Base-by-base conservation (phyloP, 92 coral and sea anemone genomes). In the Epizoanthus stellaris region DNA sequence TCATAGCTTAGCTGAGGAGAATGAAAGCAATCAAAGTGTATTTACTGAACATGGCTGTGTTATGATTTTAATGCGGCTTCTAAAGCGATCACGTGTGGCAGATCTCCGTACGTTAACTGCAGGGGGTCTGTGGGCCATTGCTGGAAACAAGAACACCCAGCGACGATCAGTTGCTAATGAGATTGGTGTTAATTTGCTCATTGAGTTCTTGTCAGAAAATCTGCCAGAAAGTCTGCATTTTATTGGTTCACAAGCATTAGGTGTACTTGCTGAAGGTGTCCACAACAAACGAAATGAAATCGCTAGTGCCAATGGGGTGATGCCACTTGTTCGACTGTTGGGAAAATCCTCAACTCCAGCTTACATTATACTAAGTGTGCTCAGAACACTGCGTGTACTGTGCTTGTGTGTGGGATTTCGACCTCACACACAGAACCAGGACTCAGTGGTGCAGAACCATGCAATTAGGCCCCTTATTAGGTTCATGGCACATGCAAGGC, bases 41-140 rank as follows among this genome's bases (percentile, higher is more conserved):
- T 85, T 96, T 19, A 93, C 95, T 3, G 94, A 93, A 42, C 92
- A 95, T 68, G 99, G 99, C 59, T 94, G 99, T 43, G 99, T 96
- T 5, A 91, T 94, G 99, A 90, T 90, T 82, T 66, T 96, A 58
- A 96, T 93, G 95, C 87, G 95, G 70, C 77, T 95, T 76, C 85
- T 96, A 13, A 95, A 93, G 73, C 93, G 96, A 8, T 90, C 99
- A 7, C 87, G 99, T 25, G 94, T 88, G 59, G 85, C 93, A 14
- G 99, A 94, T 54, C 75, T 91, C 54, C 91, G 98, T 39, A 90
- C 92, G 14, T 66, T 93, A 23, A 90, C 98, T 70, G 98, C 97
- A 19, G 96, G 94, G 45, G 99, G 97, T 25, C 89, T 97, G 80
- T 97, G 99, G 99, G 98, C 99, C 80, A 97, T 97, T 62, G 98